Evolutionary conservation across 1,140 invertebrate species (phyloP), one percentile per base, ranked within the genome.

Genomic region (Anadara kagoshimensis): DNA sequence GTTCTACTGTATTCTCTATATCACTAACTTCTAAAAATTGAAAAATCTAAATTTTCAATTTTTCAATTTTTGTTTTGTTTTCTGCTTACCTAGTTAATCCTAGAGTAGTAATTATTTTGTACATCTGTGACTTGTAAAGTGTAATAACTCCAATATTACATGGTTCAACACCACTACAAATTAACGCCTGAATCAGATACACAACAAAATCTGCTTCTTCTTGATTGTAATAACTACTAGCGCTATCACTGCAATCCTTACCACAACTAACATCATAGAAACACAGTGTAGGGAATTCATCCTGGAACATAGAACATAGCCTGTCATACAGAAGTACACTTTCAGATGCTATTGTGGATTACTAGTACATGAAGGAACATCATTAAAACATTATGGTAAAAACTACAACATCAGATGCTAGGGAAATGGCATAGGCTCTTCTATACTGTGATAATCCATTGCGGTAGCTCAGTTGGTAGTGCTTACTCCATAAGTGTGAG

Each of bases 121-220:
- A 62, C 69, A 83, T 78, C 78, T 87, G 85, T 24, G 84, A 80
- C 57, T 78, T 82, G 76, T 86, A 87, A 11, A 86, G 75, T 12
- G 85, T 85, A 49, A 87, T 84, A 16, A 87, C 84, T 11, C 85
- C 85, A 43, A 86, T 78, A 51, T 57, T 68, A 18, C 59, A 44
- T 4, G 85, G 67, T 47, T 82, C 80, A 47, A 86, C 53, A 10
- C 82, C 82, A 12, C 43, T 47, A 10, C 53, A 36, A 20, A 85
- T 26, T 41, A 85, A 62, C 2, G 68, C 69, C 20, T 83, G 47
- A n/a, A 86, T 77, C 29, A 86, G 59, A 58, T 75, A 79, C 5
- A 78, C 75, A 18, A 86, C 83, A 80, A 85, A 82, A 43, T 79
- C 69, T 11, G 83, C 79, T 59, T 86, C 85, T 18, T 68, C 58